Percentiles rank a stretch among this genome's conserved stretches.
phyloP scores from a whole-genome alignment of 2,113 vertebrate genomes.

The Muntiacus muntjak region DNA sequence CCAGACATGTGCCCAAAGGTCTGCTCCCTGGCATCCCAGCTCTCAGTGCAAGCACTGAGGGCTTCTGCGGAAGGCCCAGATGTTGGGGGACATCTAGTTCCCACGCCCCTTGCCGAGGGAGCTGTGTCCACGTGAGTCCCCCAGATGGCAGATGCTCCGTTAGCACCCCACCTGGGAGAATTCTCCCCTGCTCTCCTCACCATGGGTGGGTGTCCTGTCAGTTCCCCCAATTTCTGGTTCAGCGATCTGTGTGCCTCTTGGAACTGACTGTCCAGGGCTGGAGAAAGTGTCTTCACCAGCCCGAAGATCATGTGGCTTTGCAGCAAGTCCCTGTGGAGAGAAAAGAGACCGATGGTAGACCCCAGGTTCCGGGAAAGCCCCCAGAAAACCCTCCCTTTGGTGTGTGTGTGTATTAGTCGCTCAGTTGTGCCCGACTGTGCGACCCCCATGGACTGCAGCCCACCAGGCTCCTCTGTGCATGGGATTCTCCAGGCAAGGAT shows the following conservation, averaged over 20 bases:
- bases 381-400: background rate
- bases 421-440: accelerated
- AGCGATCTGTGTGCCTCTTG: constrained; percentile 74
- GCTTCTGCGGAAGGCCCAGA: background rate
- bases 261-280: constrained; percentile 79
- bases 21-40: background rate
- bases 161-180: background rate
- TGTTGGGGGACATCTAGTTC: too few species aligned
- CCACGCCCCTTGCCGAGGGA: accelerated
- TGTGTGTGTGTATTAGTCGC: accelerated
- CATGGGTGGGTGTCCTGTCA: constrained; percentile 49
- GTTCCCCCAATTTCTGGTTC: constrained; percentile 67
- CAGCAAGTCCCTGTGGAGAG: constrained; percentile 67
- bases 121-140: background rate
- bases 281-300: constrained; percentile 77
- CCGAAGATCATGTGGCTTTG: constrained; percentile 82
- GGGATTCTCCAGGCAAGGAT: background rate
- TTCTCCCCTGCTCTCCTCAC: constrained; percentile 34
- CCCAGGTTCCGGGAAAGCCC: background rate
- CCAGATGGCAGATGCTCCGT: background rate
- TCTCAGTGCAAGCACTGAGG: background rate
- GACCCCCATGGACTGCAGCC: background rate
- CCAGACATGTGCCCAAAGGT: background rate
- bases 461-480: background rate
- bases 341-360: background rate